Evolutionary conservation across 1,140 invertebrate species (phyloP), one percentile per base, ranked within the genome.

Genomic region (Zaprionus vittiger): DNA sequence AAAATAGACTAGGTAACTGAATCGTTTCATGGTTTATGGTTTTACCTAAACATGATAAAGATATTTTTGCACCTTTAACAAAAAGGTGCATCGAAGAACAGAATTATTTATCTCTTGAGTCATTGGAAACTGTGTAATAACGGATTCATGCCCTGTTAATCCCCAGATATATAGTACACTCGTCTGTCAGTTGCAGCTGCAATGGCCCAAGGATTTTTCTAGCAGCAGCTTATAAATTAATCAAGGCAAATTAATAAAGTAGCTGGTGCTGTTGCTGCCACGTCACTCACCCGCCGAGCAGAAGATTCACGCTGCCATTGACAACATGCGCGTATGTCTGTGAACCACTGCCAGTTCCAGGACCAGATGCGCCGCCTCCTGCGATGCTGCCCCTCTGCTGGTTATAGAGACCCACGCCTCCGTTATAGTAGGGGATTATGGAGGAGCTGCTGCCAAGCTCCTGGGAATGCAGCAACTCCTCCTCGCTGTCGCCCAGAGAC

Each of bases 261-360:
- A 73, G 63, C 70, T 52, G 31, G 31, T 34, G 52, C 63, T 31
- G 24, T 11, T 44, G 41, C 24, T 49, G 37, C n/a, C 17, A 22
- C 38, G 38, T 59, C 71, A 92, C 91, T 91, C 91, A 95, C 95
- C 95, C 95, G 93, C 94, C 95, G 57, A 95, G 93, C 75, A 95
- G 93, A 63, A 95, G 93, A 87, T 95, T 95, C 70, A 95, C 94
- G 76, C 94, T 94, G 76, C 94, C 94, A 92, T 95, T 94, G 71
- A 95, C 91, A 66, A 85, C 79, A 76, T 92, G 84, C 54, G 84
- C 73, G 81, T 92, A 93, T 70, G 91, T 93, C 68, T 87, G 79
- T 22, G 69, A 65, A 56, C 80, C 79, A 37, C 59, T 69, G 61
- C 65, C 75, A 57, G 47, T 52, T 24, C 82, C 80, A 54, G 59